Evolutionary conservation across 2,113 vertebrate species (phyloP).

Genomic region (Planiliza haematocheilus): DNA sequence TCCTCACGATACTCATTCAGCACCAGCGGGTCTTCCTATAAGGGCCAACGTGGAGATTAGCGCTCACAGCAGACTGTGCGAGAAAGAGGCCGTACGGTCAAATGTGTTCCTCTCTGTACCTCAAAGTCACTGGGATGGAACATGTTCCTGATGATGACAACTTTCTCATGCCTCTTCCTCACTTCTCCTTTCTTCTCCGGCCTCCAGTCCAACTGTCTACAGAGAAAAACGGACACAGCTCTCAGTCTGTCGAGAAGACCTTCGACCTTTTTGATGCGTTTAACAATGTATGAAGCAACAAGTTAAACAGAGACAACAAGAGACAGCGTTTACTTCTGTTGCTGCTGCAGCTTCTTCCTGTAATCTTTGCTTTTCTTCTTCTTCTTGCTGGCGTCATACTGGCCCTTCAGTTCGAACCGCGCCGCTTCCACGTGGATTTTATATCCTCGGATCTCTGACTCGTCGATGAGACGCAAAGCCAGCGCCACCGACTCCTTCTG

Average conservation of each 20-base stretch:
- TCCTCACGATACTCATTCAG: constrained; percentile 97
- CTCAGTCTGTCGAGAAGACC: no score
- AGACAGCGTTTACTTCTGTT: constrained; percentile 89
- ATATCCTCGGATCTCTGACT: constrained; percentile 93
- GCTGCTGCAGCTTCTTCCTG: constrained; percentile 91
- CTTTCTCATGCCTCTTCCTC: constrained; percentile 90
- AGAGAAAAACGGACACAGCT: background rate
- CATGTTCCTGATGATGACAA: constrained; percentile 96
- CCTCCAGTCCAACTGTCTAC: constrained; percentile 96
- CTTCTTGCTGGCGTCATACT: constrained; percentile 95
- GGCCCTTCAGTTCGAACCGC: constrained; percentile 93
- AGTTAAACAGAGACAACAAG: background rate
- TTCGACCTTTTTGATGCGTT: no score
- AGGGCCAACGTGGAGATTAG: constrained; percentile 24
- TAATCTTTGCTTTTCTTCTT: constrained; percentile 97
- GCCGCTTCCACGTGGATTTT: constrained; percentile 93
- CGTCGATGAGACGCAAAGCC: constrained; percentile 92
- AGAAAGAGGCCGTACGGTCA: background rate
- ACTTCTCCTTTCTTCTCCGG: constrained; percentile 89
- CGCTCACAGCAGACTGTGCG: background rate
- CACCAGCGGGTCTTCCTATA: constrained; percentile 95
- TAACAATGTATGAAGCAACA: no score
- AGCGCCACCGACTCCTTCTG: constrained; percentile 94
- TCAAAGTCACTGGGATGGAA: constrained; percentile 97
- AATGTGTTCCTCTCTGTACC: constrained; percentile 73